Evolutionary conservation across 2,113 vertebrate genomes (phyloP).

Genomic region (Cacatua alba): DNA sequence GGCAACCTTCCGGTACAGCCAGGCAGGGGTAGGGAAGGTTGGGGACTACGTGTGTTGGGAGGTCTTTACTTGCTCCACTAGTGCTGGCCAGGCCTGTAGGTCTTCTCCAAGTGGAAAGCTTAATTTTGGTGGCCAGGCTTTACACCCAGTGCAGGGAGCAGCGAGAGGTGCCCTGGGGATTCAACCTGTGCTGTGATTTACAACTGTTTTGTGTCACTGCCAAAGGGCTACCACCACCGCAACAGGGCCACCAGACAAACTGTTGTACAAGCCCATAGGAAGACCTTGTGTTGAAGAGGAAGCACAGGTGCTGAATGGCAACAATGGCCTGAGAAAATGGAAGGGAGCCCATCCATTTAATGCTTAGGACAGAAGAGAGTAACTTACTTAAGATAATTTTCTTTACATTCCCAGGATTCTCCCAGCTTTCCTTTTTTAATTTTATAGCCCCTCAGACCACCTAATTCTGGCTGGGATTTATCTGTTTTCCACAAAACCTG

Average conservation of each 20-base stretch:
- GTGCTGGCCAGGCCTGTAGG: not conserved
- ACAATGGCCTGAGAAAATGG: not conserved
- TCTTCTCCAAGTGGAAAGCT: not conserved
- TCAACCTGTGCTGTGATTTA: not conserved
- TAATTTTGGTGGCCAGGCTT: not conserved
- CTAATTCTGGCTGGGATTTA: not conserved
- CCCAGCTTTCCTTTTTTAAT: not conserved
- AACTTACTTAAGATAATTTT: not conserved
- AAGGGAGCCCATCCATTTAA: not conserved
- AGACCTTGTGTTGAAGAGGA: not conserved
- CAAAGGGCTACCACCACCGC: not conserved
- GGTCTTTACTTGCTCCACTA: not conserved
- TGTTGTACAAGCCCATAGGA: not conserved
- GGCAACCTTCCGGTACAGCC: accelerated
- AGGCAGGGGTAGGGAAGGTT: not conserved
- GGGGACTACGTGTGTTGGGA: not conserved
- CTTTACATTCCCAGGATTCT: not conserved
- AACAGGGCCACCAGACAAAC: not conserved
- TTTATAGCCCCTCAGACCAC: not conserved
- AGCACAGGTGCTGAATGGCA: not conserved
- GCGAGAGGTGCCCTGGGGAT: not conserved
- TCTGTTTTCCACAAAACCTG: not conserved
- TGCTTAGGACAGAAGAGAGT: accelerated
- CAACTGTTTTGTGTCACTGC: not conserved
- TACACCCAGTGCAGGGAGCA: not conserved